A percentile compares a stretch with the other conserved stretches of the same genome.
phyloP scores from a whole-genome alignment of 2,113 vertebrate species.

The Hemichromis elongatus region DNA sequence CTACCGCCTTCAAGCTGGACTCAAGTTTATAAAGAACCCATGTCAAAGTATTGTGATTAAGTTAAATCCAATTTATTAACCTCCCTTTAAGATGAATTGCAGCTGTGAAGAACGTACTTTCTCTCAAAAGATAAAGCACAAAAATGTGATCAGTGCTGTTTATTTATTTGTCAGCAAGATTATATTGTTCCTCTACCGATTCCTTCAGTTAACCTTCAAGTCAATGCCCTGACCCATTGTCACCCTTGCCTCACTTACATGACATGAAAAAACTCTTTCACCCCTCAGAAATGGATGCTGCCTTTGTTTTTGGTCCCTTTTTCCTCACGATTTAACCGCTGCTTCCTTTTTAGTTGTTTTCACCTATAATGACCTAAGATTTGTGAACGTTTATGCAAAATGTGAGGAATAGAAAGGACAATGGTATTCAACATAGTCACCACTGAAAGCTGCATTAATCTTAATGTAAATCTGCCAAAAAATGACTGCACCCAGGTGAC shows the following conservation, averaged over 20 bases:
- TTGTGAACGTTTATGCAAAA: not conserved
- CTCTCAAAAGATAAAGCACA: not conserved
- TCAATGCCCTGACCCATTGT: fast-evolving
- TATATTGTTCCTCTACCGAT: fast-evolving
- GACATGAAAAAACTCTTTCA: fast-evolving
- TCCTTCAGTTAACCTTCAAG: not conserved
- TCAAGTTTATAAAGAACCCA: too few species aligned
- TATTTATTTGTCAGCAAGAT: not conserved
- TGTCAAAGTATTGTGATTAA: too few species aligned
- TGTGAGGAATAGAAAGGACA: not conserved
- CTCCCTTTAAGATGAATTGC: too few species aligned
- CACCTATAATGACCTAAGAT: fast-evolving
- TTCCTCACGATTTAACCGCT: not conserved
- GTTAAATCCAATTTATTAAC: too few species aligned
- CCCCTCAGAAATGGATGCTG: not conserved
- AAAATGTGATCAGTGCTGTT: not conserved
- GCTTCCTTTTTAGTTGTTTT: not conserved
- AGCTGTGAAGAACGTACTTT: too few species aligned
- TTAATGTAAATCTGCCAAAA: not conserved
- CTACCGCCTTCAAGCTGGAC: too few species aligned
- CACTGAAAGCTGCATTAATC: not conserved
- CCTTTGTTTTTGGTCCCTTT: fast-evolving
- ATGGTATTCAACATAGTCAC: not conserved
- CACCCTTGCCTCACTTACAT: not conserved
- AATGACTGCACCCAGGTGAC: not conserved